phyloP scores from a whole-genome alignment of 2,888 invertebrate species.

The Lutraria lutraria region DNA sequence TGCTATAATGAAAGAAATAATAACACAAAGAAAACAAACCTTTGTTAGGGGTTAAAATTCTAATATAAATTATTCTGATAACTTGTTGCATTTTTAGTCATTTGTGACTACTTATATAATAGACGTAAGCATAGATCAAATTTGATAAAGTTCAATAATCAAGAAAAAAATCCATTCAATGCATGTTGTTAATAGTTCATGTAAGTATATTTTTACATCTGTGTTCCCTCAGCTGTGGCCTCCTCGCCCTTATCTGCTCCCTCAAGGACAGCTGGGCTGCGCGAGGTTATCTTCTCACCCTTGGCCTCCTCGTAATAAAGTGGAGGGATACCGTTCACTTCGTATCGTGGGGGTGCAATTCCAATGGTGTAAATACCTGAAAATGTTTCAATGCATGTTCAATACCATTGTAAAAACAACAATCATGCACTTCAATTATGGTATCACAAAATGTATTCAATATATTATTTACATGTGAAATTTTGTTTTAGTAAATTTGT shows the following conservation, averaged over 20 bases:
- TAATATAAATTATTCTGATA: no score
- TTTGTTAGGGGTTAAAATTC: no score
- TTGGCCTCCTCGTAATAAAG: conserved; percentile 78
- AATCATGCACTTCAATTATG: neutral
- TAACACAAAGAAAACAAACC: neutral
- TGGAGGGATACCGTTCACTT: conserved; percentile 76
- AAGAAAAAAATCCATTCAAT: neutral
- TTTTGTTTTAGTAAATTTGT: no score
- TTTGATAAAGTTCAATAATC: no score
- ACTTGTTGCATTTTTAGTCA: no score
- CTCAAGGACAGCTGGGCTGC: conserved; percentile 53
- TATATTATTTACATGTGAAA: no score
- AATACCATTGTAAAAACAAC: no score
- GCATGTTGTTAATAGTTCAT: neutral
- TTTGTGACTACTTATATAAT: no score
- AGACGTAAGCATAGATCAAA: no score
- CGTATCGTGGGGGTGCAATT: conserved; percentile 63
- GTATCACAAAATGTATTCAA: no score
- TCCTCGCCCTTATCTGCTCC: conserved; percentile 41
- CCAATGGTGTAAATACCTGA: conserved; percentile 71
- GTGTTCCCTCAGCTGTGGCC: conserved; percentile 43
- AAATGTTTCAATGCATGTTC: neutral
- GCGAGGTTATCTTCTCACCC: conserved; percentile 73
- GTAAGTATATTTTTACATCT: conserved; percentile 50
- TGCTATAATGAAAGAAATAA: neutral